Percentiles rank a stretch among this genome's conserved stretches.
phyloP scores from a whole-genome alignment of 2,113 vertebrate species.

The Scortum barcoo region DNA sequence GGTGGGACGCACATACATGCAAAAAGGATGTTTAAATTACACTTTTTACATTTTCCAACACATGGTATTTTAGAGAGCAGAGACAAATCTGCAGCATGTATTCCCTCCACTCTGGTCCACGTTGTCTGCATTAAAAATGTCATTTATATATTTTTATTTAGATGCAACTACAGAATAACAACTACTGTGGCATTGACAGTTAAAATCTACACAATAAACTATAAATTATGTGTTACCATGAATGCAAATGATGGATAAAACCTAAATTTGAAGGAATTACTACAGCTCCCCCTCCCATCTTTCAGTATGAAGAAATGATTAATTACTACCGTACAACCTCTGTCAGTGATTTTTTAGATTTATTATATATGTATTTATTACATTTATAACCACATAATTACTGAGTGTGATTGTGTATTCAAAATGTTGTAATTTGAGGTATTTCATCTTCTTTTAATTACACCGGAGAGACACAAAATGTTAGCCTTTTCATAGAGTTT shows the following conservation, averaged over 20 bases:
- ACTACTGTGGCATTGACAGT: too few species aligned
- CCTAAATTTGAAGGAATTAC: background rate
- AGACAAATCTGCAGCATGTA: background rate
- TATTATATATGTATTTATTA: background rate
- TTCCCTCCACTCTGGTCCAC: background rate
- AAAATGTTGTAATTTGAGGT: background rate
- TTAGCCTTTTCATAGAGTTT: background rate
- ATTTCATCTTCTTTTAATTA: background rate
- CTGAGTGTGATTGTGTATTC: background rate
- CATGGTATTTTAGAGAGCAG: background rate
- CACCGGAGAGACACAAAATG: background rate
- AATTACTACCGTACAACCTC: background rate
- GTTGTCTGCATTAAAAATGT: background rate
- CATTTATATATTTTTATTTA: background rate
- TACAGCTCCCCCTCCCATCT: background rate
- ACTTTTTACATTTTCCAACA: conserved; percentile 1
- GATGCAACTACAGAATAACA: too few species aligned
- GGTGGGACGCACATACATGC: conserved; percentile 78
- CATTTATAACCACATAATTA: background rate
- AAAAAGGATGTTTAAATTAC: background rate
- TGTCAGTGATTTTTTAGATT: background rate
- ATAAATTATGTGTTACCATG: background rate
- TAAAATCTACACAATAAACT: background rate
- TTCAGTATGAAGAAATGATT: background rate
- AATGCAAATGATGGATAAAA: background rate